Percentiles rank a stretch among this genome's conserved stretches.
Evolutionary conservation across 1,140 invertebrate species (phyloP).

Genomic region (Aphis craccivora): DNA sequence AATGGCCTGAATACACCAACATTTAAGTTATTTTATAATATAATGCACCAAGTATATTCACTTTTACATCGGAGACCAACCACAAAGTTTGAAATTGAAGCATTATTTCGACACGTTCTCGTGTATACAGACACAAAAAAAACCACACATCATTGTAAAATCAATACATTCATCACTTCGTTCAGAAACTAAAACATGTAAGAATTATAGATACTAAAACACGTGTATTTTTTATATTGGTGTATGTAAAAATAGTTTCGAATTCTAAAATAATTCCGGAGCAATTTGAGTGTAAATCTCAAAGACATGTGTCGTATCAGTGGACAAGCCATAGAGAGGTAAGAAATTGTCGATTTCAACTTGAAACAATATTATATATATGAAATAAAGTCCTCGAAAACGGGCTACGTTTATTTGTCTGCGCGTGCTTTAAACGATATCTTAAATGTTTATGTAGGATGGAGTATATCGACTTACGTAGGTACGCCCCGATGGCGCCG

Average conservation of each 20-base stretch:
- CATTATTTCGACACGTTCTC: no score
- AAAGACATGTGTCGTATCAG: not conserved
- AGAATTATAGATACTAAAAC: not conserved
- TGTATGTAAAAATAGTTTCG: not conserved
- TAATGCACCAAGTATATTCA: no score
- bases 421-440: not conserved
- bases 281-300: not conserved
- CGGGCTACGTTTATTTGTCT: not conserved
- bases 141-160: no score
- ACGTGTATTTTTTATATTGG: not conserved
- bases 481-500: not conserved
- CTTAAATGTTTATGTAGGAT: not conserved
- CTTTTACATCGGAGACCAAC: no score
- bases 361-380: not conserved
- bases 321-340: not conserved
- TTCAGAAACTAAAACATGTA: no score
- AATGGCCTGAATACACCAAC: no score
- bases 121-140: no score
- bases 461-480: not conserved
- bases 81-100: no score
- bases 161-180: no score
- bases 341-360: not conserved
- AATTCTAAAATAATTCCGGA: not conserved
- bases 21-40: no score
- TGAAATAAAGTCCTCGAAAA: not conserved